phyloP scores from a whole-genome alignment of 2,113 vertebrate genomes.

The Eretmochelys imbricata region DNA sequence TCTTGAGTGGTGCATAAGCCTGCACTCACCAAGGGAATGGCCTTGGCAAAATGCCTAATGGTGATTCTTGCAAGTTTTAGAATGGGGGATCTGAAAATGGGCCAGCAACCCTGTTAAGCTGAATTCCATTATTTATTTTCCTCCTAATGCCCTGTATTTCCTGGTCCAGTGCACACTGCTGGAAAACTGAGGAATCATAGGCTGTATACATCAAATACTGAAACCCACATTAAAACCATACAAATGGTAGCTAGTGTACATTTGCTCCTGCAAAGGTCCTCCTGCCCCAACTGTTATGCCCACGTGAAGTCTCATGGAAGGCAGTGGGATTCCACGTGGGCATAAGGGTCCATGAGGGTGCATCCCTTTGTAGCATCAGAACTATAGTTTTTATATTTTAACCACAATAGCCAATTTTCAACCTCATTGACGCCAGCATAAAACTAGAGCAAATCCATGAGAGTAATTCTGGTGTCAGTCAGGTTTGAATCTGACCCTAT shows the following conservation, averaged over 20 bases:
- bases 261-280: not conserved
- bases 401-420: not conserved
- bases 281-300: not conserved
- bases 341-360: not conserved
- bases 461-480: constrained; percentile 1
- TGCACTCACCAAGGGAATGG: constrained; percentile 66
- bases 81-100: constrained; percentile 71
- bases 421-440: not conserved
- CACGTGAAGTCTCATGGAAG: not conserved
- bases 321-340: not conserved
- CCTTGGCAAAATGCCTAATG: constrained; percentile 70
- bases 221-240: not conserved
- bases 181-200: not conserved
- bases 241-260: not conserved
- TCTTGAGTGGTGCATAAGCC: constrained; percentile 67
- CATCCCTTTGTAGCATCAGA: not conserved
- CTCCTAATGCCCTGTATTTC: constrained; percentile 38
- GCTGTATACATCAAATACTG: not conserved
- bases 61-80: constrained; percentile 68
- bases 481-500: not conserved
- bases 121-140: constrained; percentile 75
- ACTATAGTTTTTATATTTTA: not conserved
- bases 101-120: constrained; percentile 73
- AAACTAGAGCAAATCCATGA: not conserved
- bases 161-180: constrained; percentile 36